phyloP scores from a whole-genome alignment of 2,888 invertebrate genomes.

The Caenorhabditis afra region DNA sequence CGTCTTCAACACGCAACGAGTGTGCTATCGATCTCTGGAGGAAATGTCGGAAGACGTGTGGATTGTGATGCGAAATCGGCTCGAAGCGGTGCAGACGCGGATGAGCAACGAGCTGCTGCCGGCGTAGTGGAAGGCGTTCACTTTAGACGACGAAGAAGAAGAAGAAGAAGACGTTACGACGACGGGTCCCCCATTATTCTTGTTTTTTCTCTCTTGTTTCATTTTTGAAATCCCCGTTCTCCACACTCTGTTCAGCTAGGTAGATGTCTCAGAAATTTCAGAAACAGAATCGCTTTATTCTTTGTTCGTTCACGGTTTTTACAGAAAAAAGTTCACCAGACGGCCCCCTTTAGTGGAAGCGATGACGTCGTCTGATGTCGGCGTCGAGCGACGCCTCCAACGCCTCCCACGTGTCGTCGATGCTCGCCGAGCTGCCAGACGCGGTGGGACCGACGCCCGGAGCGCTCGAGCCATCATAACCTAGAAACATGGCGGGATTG shows the following conservation, averaged over 20 bases:
- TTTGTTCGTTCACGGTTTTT: slow-evolving; percentile 24
- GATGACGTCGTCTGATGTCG: slow-evolving; percentile 38
- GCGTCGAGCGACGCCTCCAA: slow-evolving; percentile 50
- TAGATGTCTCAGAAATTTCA: neutral
- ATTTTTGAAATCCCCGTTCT: slow-evolving; percentile 5
- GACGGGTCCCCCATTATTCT: slow-evolving; percentile 14
- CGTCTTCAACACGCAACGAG: slow-evolving; percentile 93
- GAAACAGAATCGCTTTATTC: no score
- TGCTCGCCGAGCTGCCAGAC: slow-evolving; percentile 15
- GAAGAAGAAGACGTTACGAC: neutral
- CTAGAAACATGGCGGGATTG: slow-evolving; percentile 23
- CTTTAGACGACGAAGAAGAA: no score
- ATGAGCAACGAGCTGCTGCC: slow-evolving; percentile 72
- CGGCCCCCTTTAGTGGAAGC: slow-evolving; percentile 8
- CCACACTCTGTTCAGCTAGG: no score
- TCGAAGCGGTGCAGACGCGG: slow-evolving; percentile 75
- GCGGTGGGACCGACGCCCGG: slow-evolving; percentile 22
- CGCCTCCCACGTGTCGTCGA: slow-evolving; percentile 53
- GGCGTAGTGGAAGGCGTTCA: slow-evolving; percentile 3
- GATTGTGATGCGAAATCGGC: slow-evolving; percentile 69
- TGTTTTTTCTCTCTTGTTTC: slow-evolving; percentile 17
- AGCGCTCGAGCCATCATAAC: slow-evolving; percentile 36
- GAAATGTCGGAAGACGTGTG: slow-evolving; percentile 90
- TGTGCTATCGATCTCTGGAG: slow-evolving; percentile 90
- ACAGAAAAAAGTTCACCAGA: slow-evolving; percentile 32